Conservation (phyloP, 2,113 vertebrate species). For the Jaculus jaculus region DNA sequence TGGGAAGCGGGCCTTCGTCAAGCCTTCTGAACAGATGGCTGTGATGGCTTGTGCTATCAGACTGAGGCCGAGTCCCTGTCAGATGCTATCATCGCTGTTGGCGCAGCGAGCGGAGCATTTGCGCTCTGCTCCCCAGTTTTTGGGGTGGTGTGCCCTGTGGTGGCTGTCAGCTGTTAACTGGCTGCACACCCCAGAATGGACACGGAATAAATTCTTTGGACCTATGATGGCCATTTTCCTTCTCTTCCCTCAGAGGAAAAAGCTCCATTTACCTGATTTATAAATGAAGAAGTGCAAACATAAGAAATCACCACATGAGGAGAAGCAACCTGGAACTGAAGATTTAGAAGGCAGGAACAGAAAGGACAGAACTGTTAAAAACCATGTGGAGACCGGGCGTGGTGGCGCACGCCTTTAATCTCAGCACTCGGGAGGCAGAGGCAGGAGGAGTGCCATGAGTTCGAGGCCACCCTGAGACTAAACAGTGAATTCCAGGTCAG, state of each 20-base stretch:
- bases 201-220: neutral
- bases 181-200: neutral
- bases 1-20: no score
- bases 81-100: accelerated
- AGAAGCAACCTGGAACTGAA: neutral
- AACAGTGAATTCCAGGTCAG: no score
- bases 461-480: no score
- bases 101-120: accelerated
- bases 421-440: no score
- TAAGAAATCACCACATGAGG: neutral
- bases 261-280: neutral
- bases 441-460: no score
- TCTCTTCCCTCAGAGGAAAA: neutral
- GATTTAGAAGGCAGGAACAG: neutral
- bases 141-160: neutral
- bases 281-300: neutral
- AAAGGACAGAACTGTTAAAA: neutral
- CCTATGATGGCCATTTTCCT: neutral
- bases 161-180: neutral
- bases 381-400: no score
- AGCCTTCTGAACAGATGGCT: neutral
- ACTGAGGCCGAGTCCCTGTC: no score
- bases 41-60: neutral
- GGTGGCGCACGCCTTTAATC: no score
- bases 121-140: accelerated